These are phyloP conservation scores for Cranoglanis bouderius DNA, from an alignment of 2,113 vertebrate genomes.

Conservation along the genomic window DNA sequence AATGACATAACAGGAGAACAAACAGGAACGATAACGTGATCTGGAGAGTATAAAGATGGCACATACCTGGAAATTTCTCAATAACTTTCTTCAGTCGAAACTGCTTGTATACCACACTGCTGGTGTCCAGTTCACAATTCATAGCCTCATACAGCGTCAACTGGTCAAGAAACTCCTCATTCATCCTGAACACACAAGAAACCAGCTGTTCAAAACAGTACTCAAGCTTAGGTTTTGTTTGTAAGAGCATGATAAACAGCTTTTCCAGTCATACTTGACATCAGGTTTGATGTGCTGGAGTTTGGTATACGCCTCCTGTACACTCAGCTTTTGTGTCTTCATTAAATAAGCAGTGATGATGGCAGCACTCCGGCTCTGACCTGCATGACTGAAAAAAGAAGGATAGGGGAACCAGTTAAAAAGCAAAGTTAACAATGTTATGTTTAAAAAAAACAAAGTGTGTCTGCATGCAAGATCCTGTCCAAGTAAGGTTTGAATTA, in stretches of 20 bases:
- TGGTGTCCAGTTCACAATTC: slow-evolving; percentile 80
- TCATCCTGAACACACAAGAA: slow-evolving; percentile 75
- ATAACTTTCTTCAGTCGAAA: slow-evolving; percentile 84
- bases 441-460: not conserved
- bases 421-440: not conserved
- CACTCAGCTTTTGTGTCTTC: slow-evolving; percentile 78
- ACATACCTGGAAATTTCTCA: slow-evolving; percentile 81
- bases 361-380: slow-evolving; percentile 88
- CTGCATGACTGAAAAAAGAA: slow-evolving; percentile 78
- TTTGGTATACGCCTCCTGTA: slow-evolving; percentile 78
- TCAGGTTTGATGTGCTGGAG: slow-evolving; percentile 79
- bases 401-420: not conserved
- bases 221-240: not conserved
- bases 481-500: not conserved
- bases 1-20: not conserved
- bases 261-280: slow-evolving; percentile 75
- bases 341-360: slow-evolving; percentile 87
- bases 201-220: not conserved
- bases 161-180: slow-evolving; percentile 85
- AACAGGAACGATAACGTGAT: not conserved
- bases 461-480: not conserved
- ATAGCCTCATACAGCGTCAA: slow-evolving; percentile 84
- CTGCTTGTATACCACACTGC: slow-evolving; percentile 82
- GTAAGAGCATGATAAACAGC: not conserved
- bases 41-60: not conserved